Base-by-base conservation (phyloP, 2,113 vertebrate species). In the Plectropomus leopardus region DNA sequence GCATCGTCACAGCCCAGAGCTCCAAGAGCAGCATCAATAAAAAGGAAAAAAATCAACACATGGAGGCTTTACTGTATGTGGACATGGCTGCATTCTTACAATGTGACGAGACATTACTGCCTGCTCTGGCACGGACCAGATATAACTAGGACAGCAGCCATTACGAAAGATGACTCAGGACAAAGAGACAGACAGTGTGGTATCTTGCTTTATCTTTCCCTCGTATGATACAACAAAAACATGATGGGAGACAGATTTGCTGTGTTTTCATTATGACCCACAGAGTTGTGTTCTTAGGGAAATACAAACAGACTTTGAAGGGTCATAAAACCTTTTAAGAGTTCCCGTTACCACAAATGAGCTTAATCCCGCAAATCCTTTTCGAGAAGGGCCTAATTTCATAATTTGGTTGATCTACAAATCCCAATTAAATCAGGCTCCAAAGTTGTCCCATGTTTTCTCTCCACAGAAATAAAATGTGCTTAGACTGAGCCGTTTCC, bases 1-100 rank as follows among this genome's bases (percentile, higher is more conserved):
- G 89, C 90, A 94, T 92, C 57, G 40, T 69, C 74, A 80, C 83
- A 53, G 82, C 59, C n/a, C n/a, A n/a, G 83, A 24, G 55, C 66
- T 55, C n/a, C 67, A 85, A 72, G 70, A 78, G 55, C 82, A 86
- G 76, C 48, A 80, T 53, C 28, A 66, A 75, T 50, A 23, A 63
- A 74, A 86, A 63, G 1, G 36, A 11, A 48, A 67, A 48, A 68
- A 53, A 32, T 57, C 44, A 54, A 32, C 28, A 57, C 61, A 23
- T 14, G 42, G 36, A 36, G 64, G 64, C 53, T 54, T 47, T 61
- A 63, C 47, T 72, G 76, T 60, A 65, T 86, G 61, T 80, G 76
- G 82, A 80, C 30, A 51, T 48, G 65, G 83, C 54, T 48, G 77
- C 83, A 87, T 92, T 92, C 83, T 59, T 69, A 36, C 30, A 61